A percentile compares a stretch with the other conserved stretches of the same genome.
Conservation (phyloP, 2,797 vertebrate genomes). For the Poecilia velifera region DNA sequence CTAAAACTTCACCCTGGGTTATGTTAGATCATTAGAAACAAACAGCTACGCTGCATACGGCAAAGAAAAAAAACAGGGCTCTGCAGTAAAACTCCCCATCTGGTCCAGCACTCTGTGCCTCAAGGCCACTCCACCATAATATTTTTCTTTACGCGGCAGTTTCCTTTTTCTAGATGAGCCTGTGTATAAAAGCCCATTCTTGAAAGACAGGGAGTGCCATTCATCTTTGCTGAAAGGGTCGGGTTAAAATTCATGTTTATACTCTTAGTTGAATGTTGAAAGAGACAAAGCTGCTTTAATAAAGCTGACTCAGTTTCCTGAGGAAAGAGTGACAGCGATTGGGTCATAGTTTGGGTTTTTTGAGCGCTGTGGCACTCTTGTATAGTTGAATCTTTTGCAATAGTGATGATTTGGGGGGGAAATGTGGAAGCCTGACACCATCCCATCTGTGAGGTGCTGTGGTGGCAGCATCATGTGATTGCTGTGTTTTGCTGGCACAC, state of each 20-base stretch:
- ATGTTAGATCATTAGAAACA: not conserved
- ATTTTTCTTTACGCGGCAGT: conserved; percentile 68
- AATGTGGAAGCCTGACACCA: not conserved
- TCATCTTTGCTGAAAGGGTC: conserved; percentile 31
- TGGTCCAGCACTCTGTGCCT: conserved; percentile 43
- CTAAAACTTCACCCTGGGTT: conserved; percentile 1
- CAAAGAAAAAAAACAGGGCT: conserved; percentile 1
- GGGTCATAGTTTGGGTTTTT: not conserved
- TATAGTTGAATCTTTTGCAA: not conserved
- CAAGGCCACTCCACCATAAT: conserved; percentile 49
- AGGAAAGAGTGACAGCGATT: not conserved
- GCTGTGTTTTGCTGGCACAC: not conserved
- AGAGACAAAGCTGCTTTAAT: not conserved
- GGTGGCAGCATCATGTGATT: not conserved
- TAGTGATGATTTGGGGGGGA: not conserved
- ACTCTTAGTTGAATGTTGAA: conserved; percentile 9
- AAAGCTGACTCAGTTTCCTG: not conserved
- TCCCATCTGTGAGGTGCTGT: not conserved
- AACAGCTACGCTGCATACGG: conserved; percentile 7
- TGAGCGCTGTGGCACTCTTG: not conserved
- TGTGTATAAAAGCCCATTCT: conserved; percentile 55
- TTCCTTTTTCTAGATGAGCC: conserved; percentile 52
- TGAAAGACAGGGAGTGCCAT: conserved; percentile 37
- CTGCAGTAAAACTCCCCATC: conserved; percentile 41
- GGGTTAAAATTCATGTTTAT: conserved; percentile 17